Base-by-base conservation (phyloP, 1,140 invertebrate species). In the Euwallacea similis region DNA sequence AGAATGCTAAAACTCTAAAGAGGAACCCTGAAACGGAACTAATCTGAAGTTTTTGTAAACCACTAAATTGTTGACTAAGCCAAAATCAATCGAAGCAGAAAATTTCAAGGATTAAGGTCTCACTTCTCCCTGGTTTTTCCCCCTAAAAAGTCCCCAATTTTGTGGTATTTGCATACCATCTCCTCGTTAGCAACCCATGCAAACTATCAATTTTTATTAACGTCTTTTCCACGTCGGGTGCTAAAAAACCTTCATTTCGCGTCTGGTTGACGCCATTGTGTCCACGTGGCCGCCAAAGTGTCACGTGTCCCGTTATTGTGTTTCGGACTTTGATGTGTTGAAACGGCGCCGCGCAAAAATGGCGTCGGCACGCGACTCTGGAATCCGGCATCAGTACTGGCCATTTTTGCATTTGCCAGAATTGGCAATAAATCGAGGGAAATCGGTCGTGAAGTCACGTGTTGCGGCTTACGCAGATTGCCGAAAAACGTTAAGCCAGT, bases 401-500 rank as follows among this genome's bases (percentile, higher is more conserved):
- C 73, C 72, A 76, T 78, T 78, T 78, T 76, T 75, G 75, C 74
- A 76, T 79, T 78, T 78, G 75, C 69, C 58, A 67, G 74, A 79
- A 79, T 78, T 76, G 75, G 78, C 75, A 75, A 78, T 78, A 78
- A 79, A 79, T 79, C 76, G 78, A 50, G 59, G 72, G 61, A 79
- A 79, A 78, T 79, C 74, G 74, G 70, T 70, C 76, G 76, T 76
- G 76, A 66, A 65, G 66, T 65, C 76, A 73, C 76, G 77, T 79
- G 77, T 61, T 77, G 76, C 62, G 77, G 77, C 76, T 79, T 79
- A 76, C 65, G 72, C 43, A 66, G 61, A 71, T 67, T 67, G 64
- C 42, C 55, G 41, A 64, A 44, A 71, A 70, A 71, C 66, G 7
- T 6, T 64, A 69, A 68, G 55, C 58, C 42, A 0, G 50, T 71